Conservation (phyloP, 2,888 invertebrate species). For the Diarsia mendica region DNA sequence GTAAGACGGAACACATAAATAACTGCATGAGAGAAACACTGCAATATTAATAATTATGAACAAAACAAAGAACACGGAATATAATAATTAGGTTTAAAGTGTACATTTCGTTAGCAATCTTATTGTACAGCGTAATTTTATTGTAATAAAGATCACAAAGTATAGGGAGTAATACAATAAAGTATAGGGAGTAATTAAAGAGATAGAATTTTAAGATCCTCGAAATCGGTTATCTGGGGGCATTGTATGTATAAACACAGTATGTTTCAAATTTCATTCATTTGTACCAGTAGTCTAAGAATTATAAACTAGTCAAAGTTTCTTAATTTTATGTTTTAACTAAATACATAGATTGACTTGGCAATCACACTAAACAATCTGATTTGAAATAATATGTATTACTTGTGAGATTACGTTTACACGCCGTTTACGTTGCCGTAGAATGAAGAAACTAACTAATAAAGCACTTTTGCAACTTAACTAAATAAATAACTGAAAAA, state of each 20-base stretch:
- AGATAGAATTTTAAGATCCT: neutral
- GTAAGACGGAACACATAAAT: neutral
- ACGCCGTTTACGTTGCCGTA: neutral
- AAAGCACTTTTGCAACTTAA: neutral
- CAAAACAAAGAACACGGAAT: neutral
- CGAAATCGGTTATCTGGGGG: neutral
- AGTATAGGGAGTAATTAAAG: no score
- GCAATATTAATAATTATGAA: constrained; percentile 4
- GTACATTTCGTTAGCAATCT: neutral
- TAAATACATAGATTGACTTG: no score
- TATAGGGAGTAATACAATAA: no score
- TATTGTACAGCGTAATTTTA: neutral
- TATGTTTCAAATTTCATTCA: no score
- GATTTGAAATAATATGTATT: no score
- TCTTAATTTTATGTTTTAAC: no score
- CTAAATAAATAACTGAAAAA: neutral
- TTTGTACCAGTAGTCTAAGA: no score
- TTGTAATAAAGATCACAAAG: no score
- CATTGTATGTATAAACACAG: no score
- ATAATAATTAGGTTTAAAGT: neutral
- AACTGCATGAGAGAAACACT: neutral
- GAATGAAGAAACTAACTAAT: neutral
- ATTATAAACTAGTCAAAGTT: no score
- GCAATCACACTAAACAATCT: no score
- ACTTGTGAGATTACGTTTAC: neutral